phyloP scores from a whole-genome alignment of 2,113 vertebrate genomes.

The Caranx melampygus region DNA sequence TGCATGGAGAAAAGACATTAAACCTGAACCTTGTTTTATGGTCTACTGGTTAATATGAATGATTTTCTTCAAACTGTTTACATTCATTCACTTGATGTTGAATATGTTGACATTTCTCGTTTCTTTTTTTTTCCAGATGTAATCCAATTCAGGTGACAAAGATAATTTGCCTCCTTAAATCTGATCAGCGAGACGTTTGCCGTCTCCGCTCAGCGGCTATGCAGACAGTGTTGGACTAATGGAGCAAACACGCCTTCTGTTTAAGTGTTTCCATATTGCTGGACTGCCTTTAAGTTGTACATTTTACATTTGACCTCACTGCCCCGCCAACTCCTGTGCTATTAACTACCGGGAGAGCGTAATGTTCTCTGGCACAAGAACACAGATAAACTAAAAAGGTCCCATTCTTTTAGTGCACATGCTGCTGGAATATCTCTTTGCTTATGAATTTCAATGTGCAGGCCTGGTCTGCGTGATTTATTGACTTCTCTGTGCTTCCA shows the following conservation, averaged over 20 bases:
- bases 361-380: constrained; percentile 66
- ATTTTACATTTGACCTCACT: constrained; percentile 67
- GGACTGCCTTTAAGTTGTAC: constrained; percentile 49
- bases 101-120: constrained; percentile 30
- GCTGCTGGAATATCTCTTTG: constrained; percentile 38
- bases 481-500: constrained; percentile 49
- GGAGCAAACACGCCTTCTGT: constrained; percentile 47
- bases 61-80: constrained; percentile 46
- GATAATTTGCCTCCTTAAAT: constrained; percentile 50
- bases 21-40: constrained; percentile 27
- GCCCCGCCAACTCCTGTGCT: constrained; percentile 55
- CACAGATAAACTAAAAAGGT: constrained; percentile 61
- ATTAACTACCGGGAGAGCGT: constrained; percentile 59
- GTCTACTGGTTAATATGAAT: constrained; percentile 35
- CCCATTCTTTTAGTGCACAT: constrained; percentile 39
- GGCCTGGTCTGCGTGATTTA: constrained; percentile 62
- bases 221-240: constrained; percentile 37
- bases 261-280: constrained; percentile 75
- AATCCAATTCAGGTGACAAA: constrained; percentile 51
- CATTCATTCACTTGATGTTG: constrained; percentile 26
- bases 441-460: constrained; percentile 42
- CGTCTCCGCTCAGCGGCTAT: constrained; percentile 27
- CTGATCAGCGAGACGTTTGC: constrained; percentile 30
- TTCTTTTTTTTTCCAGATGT: constrained; percentile 5
- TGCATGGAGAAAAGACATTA: background rate